Conservation (phyloP, 2,797 vertebrate species). For the Podarcis lilfordi region DNA sequence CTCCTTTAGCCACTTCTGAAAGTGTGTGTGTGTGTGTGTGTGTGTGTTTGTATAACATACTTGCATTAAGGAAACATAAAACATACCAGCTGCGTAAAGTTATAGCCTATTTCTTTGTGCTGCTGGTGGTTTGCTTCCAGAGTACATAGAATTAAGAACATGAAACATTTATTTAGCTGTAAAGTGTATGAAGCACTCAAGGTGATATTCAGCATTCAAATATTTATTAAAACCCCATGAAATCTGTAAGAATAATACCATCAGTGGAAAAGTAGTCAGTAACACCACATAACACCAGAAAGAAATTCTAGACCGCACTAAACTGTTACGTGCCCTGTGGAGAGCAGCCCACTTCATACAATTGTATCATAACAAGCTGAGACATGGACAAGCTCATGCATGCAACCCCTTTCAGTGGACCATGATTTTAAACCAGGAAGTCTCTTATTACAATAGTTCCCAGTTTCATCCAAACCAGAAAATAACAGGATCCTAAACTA, state of each 20-base stretch:
- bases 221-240: background rate
- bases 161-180: background rate
- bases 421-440: too few species aligned
- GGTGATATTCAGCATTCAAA: background rate
- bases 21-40: background rate
- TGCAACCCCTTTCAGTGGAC: too few species aligned
- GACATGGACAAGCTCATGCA: background rate
- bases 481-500: background rate
- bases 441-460: too few species aligned
- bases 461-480: background rate
- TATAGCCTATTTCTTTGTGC: background rate
- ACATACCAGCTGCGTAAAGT: background rate
- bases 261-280: background rate
- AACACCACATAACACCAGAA: background rate
- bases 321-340: background rate
- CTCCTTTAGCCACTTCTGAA: conserved; percentile 24
- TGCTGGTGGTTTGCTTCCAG: background rate
- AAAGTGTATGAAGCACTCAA: background rate
- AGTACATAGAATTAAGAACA: background rate
- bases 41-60: conserved; percentile 4
- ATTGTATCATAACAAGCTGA: background rate
- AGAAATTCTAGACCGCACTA: background rate
- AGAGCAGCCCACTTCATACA: background rate
- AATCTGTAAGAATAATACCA: background rate
- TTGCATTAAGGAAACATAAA: background rate